phyloP scores from a whole-genome alignment of 2,888 invertebrate genomes.

The Poecilus cupreus region DNA sequence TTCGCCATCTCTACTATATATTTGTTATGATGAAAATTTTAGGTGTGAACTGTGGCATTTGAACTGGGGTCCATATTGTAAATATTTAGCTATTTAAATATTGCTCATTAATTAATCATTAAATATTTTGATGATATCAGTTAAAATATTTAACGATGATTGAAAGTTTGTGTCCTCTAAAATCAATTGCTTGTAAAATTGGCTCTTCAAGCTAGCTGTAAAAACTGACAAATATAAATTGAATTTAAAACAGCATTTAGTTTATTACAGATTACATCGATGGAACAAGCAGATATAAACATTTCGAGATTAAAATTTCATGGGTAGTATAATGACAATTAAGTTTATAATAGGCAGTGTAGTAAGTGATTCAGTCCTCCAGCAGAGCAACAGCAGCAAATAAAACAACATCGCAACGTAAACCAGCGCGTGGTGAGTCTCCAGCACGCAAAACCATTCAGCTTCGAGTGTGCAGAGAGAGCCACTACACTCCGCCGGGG shows the following conservation, averaged over 20 bases:
- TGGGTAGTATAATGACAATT: constrained; percentile 39
- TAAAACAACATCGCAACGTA: constrained; percentile 1
- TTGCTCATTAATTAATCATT: too few relatives aligned
- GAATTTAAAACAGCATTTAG: constrained; percentile 15
- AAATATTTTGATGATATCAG: too few relatives aligned
- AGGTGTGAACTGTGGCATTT: too few relatives aligned
- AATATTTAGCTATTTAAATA: too few relatives aligned
- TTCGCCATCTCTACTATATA: too few relatives aligned
- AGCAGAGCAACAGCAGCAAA: constrained; percentile 11
- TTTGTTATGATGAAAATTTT: too few relatives aligned
- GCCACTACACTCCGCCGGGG: neutral
- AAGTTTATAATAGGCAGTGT: constrained; percentile 38
- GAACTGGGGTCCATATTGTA: too few relatives aligned
- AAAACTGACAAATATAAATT: too few relatives aligned
- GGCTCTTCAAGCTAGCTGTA: too few relatives aligned
- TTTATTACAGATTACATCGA: constrained; percentile 32
- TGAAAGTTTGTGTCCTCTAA: too few relatives aligned
- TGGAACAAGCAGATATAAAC: constrained; percentile 32
- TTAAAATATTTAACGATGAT: too few relatives aligned
- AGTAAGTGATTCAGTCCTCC: constrained; percentile 40
- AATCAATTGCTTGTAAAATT: too few relatives aligned
- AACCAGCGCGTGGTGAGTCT: neutral
- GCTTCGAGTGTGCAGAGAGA: neutral
- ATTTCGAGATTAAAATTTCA: constrained; percentile 38
- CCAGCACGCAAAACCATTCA: constrained; percentile 32